Evolutionary conservation across 2,113 vertebrate genomes (phyloP).

Genomic region (Loxodonta africana): DNA sequence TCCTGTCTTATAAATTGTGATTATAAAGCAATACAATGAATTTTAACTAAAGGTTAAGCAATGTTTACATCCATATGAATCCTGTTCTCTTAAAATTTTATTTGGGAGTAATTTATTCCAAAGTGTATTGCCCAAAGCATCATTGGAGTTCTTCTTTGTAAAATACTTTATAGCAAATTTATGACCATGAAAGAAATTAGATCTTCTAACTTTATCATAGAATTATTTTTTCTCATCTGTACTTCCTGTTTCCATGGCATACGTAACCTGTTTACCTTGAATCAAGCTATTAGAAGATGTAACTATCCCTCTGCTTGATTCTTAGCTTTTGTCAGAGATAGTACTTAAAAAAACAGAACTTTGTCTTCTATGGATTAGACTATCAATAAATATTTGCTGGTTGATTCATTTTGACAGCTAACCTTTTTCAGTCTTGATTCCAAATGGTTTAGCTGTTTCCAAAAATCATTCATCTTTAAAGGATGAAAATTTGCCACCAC

Average conservation of each 20-base stretch:
- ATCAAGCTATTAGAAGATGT: neutral
- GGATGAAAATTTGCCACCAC: slow-evolving; percentile 17
- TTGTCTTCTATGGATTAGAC: neutral
- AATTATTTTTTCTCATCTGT: slow-evolving; percentile 9
- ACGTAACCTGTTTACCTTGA: neutral
- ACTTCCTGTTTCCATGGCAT: neutral
- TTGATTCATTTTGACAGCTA: slow-evolving; percentile 44
- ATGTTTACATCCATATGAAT: slow-evolving; percentile 1
- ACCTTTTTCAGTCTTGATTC: neutral
- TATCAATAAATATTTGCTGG: neutral
- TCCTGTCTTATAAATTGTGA: neutral
- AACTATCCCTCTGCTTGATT: neutral
- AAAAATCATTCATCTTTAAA: neutral
- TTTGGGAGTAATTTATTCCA: slow-evolving; percentile 19
- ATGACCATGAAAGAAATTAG: neutral
- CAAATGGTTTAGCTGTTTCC: neutral
- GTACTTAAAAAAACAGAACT: neutral
- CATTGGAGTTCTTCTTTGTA: neutral
- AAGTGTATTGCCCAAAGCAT: neutral
- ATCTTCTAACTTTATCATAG: slow-evolving; percentile 3
- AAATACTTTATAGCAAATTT: neutral
- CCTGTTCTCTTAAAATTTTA: neutral
- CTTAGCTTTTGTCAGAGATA: slow-evolving; percentile 12
- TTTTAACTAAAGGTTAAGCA: slow-evolving; percentile 43
- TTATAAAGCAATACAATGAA: slow-evolving; percentile 14